Evolutionary conservation across 2,797 vertebrate species (phyloP), one percentile per base, ranked within the genome.

Genomic region (Myotis planiceps): DNA sequence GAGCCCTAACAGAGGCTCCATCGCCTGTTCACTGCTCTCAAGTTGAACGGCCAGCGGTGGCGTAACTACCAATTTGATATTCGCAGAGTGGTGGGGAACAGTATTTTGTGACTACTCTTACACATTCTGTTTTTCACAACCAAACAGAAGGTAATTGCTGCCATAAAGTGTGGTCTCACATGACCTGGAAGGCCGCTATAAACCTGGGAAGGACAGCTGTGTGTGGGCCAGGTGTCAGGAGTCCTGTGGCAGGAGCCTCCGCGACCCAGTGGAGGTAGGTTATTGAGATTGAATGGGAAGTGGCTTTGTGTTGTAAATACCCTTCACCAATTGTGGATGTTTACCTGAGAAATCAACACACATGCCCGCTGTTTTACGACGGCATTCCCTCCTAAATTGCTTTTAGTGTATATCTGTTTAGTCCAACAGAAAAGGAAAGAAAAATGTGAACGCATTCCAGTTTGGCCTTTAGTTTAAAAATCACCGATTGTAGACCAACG

Each of bases 271-370:
- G 29, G 66, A 92, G 86, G 53, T 1, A 65, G 78, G 45, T 23
- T 63, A 34, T 87, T n/a, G 32, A 68, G 18, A 37, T 2, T 37
- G 69, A 89, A 79, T 32, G 45, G 89, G 58, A 82, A 81, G 75
- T 66, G 75, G 2, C n/a, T 49, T 68, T 66, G 63, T 42, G 80
- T 92, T 65, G 23, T 96, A 90, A 95, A 82, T 79, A 18, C 76
- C 68, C 63, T 71, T 82, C 27, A 49, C 69, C 65, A 25, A 6
- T 71, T 21, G 23, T n/a, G 58, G 76, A 4, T 51, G 34, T 86
- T 95, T 80, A 91, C 87, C 90, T 96, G 87, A 87, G 95, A 93
- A 78, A 93, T 45, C 83, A 65, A 15, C 78, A 63, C 53, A 60
- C 42, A 34, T 19, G 63, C 88, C 95, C 91, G 85, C 96, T 92